phyloP scores from a whole-genome alignment of 2,888 invertebrate genomes.

The Melangyna quadrimaculata region DNA sequence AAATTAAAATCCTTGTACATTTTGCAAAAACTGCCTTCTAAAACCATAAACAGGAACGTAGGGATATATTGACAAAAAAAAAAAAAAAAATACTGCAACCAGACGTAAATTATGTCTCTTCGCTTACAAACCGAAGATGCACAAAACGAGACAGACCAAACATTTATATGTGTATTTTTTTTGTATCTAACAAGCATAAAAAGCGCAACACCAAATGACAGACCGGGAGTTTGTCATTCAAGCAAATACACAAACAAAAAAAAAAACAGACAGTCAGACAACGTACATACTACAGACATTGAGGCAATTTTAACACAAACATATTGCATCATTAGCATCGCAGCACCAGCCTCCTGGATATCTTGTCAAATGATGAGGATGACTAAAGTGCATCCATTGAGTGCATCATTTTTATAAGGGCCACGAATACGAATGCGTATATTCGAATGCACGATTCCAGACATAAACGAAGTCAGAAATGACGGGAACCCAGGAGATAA shows the following conservation, averaged over 20 bases:
- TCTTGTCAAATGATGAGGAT: slow-evolving; percentile 27
- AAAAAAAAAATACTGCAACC: slow-evolving; percentile 42
- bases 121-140: slow-evolving; percentile 16
- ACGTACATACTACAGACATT: slow-evolving; percentile 7
- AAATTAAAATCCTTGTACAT: slow-evolving; percentile 17
- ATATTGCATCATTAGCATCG: slow-evolving; percentile 60
- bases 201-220: slow-evolving; percentile 54
- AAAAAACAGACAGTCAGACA: slow-evolving; percentile 42
- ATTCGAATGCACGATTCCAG: slow-evolving; percentile 39
- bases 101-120: slow-evolving; percentile 57
- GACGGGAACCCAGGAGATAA: background rate
- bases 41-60: background rate
- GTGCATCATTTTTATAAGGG: slow-evolving; percentile 65
- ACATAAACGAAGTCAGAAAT: slow-evolving; percentile 33
- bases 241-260: too few species aligned
- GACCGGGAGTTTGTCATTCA: slow-evolving; percentile 56
- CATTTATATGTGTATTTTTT: slow-evolving; percentile 14
- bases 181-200: slow-evolving; percentile 61
- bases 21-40: slow-evolving; percentile 48
- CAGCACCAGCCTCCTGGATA: background rate
- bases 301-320: slow-evolving; percentile 18
- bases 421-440: background rate
- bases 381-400: slow-evolving; percentile 58
- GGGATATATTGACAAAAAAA: background rate
- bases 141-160: slow-evolving; percentile 1